Evolutionary conservation across 2,797 vertebrate genomes (phyloP), one percentile per base, ranked within the genome.

Genomic region (Perdix hodgsoniae): DNA sequence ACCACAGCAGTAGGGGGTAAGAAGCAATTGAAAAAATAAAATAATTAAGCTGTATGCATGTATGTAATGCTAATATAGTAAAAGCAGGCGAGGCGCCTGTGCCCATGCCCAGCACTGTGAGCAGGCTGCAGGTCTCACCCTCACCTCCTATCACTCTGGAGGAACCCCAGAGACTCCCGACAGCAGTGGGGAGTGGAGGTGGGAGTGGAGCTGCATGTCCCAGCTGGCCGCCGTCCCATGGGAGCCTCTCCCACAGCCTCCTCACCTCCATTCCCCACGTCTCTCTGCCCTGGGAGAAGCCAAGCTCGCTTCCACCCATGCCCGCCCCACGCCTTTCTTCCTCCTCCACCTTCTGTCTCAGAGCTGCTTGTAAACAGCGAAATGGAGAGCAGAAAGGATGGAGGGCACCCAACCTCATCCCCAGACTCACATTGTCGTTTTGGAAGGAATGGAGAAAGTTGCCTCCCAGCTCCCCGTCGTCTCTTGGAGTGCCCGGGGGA

Each of bases 401-500:
- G 47, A 39, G 73, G 8, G 10, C 22, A 42, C 24, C 44, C 13
- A 0, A 4, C 12, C 29, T 10, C 29, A 40, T 1, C 91, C 73
- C 76, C 64, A n/a, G 35, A 96, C 98, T 99, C 97, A 99, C 99
- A 91, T 99, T 99, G 98, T 99, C 99, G 31, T 99, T 99, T 98
- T 99, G 99, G 98, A 99, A 99, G 97, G 99, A 99, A 98, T 99
- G 99, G 95, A 99, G 99, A 98, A 99, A 99, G 98, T 99, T 99
- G 97, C 99, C 99, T 97, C 99, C 99, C 95, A 99, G 98, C 97
- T 99, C 99, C 66, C 99, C 98, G 29, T 99, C 99, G 90, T 99
- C 99, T 96, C 99, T 98, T 37, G 99, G 99, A 97, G 99, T 99
- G 96, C 99, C 99, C 49, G 99, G 99, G 95, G 99, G 99, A 98